Evolutionary conservation across 2,797 vertebrate species (phyloP), one percentile per base, ranked within the genome.

Genomic region (Fundulus diaphanus): DNA sequence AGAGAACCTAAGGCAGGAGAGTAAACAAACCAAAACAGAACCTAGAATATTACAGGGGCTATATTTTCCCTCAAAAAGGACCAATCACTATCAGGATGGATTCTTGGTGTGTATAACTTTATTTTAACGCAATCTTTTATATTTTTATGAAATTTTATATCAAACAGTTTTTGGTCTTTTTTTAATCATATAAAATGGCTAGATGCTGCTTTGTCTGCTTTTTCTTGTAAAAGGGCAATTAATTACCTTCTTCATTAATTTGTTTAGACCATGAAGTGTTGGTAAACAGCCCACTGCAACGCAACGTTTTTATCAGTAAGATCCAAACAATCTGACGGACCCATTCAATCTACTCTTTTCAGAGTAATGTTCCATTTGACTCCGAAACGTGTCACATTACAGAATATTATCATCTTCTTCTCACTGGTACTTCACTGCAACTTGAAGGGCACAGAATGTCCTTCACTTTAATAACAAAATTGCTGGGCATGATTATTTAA

Each of bases 391-490:
- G 40, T 70, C 65, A 73, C 70, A 37, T 63, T 66, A n/a, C 20
- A 46, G 29, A 68, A 61, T 52, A 35, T 72, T 52, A 54, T 63
- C 42, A 15, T 42, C n/a, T 7, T 42, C n/a, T 7, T 66, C n/a
- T 52, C 27, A 31, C 42, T 61, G 42, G 49, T 27, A 54, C 59
- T 68, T 71, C 22, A 72, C n/a, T 54, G 40, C 48, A n/a, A 72
- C 66, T 73, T 70, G 51, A 81, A 72, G 52, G 13, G 67, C 70
- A 72, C 52, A 37, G 9, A 48, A 57, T 42, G n/a, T 40, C 9
- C 57, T 73, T 3, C 22, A 27, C 56, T 46, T 24, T 46, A 76
- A 52, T 22, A 56, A 56, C 20, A 52, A 72, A 79, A 70, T 33
- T 74, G 33, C 33, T 48, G 15, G 63, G n/a, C 66, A 15, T 44